Base-by-base conservation (phyloP, 1,140 invertebrate species). In the Caenorhabditis elegans region DNA sequence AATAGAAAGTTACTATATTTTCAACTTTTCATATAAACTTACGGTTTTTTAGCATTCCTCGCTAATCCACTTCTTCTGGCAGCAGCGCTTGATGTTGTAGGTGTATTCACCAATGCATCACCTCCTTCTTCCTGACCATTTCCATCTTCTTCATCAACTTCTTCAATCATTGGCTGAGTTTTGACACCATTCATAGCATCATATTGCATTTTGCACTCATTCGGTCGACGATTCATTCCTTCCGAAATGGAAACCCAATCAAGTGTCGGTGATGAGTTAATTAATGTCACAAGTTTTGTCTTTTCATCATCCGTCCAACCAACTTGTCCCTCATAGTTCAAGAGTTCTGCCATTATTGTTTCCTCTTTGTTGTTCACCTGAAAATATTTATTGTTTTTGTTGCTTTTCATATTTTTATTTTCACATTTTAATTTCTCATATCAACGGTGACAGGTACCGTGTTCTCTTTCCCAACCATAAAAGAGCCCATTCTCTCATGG, bases 161-260 rank as follows among this genome's bases (percentile, higher is more conserved):
- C 60, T 43, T 70, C 60, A 0, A 70, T 22, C 3, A 70, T 17
- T 19, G 60, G 60, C 13, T 70, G 60, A 3, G 34, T 13, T 39
- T 70, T 70, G 19, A 70, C 60, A n/a, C 60, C 60, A 13, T 70
- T 70, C 34, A 70, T 17, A 22, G 34, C 60, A 31, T 70, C 60
- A 39, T 70, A 70, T 39, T 70, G 60, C 60, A 70, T 70, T 70
- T 70, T 70, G 26, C 60, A 70, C 13, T 70, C 60, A 43, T 70
- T 70, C 22, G 60, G 60, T 0, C 60, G 31, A 19, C 60, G 60
- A 70, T 70, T 70, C 60, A 70, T 70, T 39, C 34, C 34, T 3
- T 13, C 15, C 2, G 60, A 70, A 11, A 70, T 70, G 28, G 19
- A 3, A 43, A 39, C 60, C 60, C 60, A 70, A 70, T 70, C 60